Evolutionary conservation across 2,797 vertebrate species (phyloP).

Genomic region (Propithecus deckenii): DNA sequence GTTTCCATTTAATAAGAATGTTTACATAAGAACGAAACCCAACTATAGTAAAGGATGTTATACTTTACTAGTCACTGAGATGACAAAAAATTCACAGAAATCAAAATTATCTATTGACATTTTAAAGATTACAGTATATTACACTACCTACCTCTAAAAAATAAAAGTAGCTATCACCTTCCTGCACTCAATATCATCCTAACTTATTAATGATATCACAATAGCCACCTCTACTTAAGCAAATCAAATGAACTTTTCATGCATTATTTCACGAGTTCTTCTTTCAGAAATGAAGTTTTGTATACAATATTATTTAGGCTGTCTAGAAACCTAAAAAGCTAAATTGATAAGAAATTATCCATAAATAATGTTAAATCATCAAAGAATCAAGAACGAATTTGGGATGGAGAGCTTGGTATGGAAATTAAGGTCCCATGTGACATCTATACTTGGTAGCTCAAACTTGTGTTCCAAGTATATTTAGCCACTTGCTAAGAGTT

Average conservation of each 20-base stretch:
- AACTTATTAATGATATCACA: background rate
- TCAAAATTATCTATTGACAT: background rate
- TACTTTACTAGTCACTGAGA: background rate
- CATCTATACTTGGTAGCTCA: background rate
- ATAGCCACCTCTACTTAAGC: background rate
- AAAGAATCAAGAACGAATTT: slow-evolving; percentile 12
- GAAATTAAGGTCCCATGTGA: background rate
- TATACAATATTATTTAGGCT: background rate
- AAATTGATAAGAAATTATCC: background rate
- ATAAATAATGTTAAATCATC: background rate
- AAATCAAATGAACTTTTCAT: slow-evolving; percentile 25
- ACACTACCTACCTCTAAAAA: slow-evolving; percentile 10
- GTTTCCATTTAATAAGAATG: slow-evolving; percentile 20
- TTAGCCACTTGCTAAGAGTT: background rate
- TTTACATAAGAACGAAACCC: slow-evolving; percentile 19
- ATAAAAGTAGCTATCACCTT: slow-evolving; percentile 25
- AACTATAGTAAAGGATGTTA: background rate
- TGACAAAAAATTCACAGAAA: background rate
- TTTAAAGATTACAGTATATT: slow-evolving; percentile 11
- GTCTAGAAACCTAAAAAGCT: background rate
- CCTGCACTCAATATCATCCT: background rate
- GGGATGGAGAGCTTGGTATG: background rate
- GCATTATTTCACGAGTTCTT: background rate
- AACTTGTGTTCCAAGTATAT: background rate
- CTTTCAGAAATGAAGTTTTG: slow-evolving; percentile 8